A percentile compares a stretch with the other conserved stretches of the same genome.
These are phyloP conservation scores for Hybos culiciformis DNA, from an alignment of 2,888 invertebrate species.

Conservation along the genomic window DNA sequence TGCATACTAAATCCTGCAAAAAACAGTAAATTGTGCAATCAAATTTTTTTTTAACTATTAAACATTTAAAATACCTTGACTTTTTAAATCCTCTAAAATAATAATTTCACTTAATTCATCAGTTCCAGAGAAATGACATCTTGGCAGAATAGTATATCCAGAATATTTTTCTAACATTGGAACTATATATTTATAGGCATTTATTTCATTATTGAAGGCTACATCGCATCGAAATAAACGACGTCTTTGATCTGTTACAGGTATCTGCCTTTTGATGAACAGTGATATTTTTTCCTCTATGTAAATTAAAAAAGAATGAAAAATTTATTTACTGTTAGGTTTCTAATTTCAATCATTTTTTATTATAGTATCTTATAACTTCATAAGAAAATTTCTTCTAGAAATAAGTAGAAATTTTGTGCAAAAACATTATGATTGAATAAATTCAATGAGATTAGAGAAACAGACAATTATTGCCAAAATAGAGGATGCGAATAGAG, in stretches of 20 bases:
- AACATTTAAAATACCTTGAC: too few relatives aligned
- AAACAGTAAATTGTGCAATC: too few relatives aligned
- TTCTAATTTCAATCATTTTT: neutral
- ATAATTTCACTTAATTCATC: conserved; percentile 26
- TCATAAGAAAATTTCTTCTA: too few relatives aligned
- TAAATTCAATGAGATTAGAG: too few relatives aligned
- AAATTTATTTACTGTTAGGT: neutral
- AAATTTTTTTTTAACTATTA: too few relatives aligned
- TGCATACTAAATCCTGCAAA: conserved; percentile 28
- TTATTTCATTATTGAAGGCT: conserved; percentile 31
- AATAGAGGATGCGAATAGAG: too few relatives aligned
- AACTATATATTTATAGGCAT: conserved; percentile 26
- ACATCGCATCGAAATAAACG: conserved; percentile 30
- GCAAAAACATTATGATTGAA: too few relatives aligned
- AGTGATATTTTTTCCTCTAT: conserved; percentile 17
- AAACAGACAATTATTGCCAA: too few relatives aligned
- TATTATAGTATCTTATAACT: too few relatives aligned
- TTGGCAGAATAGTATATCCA: conserved; percentile 16
- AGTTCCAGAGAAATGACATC: conserved; percentile 25
- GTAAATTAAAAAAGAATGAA: conserved; percentile 1
- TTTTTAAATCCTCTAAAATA: conserved; percentile 28
- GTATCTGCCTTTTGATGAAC: conserved; percentile 32
- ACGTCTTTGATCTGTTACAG: conserved; percentile 27
- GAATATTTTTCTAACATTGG: conserved; percentile 24
- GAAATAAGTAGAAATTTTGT: too few relatives aligned